Evolutionary conservation across 2,113 vertebrate genomes (phyloP).

Genomic region (Chiloscyllium plagiosum): DNA sequence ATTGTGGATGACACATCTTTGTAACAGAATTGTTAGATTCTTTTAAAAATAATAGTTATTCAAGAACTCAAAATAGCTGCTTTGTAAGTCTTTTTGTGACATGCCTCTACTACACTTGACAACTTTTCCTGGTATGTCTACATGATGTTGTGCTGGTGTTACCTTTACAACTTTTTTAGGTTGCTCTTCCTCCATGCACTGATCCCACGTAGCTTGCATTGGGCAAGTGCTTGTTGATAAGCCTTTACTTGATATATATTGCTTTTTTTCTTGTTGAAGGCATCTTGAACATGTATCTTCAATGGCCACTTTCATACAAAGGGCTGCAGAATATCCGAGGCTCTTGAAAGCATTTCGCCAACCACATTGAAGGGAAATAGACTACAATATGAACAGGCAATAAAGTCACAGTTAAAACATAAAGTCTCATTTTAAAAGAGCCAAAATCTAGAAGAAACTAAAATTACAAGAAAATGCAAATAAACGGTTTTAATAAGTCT

Average conservation of each 20-base stretch:
- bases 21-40: not conserved
- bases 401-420: constrained; percentile 42
- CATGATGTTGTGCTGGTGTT: constrained; percentile 46
- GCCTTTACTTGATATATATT: constrained; percentile 50
- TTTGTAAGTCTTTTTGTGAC: not conserved
- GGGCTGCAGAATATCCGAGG: constrained; percentile 69
- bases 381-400: constrained; percentile 51
- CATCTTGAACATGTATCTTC: constrained; percentile 70
- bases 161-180: constrained; percentile 82
- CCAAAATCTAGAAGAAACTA: constrained; percentile 45
- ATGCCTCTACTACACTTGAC: not conserved
- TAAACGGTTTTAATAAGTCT: not conserved
- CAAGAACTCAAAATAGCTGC: not conserved
- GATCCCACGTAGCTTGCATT: constrained; percentile 51
- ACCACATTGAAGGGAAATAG: constrained; percentile 65
- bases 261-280: constrained; percentile 71
- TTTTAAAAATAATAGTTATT: not conserved
- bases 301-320: constrained; percentile 68
- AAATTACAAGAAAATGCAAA: not conserved
- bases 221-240: constrained; percentile 49
- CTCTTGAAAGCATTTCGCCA: constrained; percentile 80
- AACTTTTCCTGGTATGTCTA: not conserved
- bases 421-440: constrained; percentile 25
- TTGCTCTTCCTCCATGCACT: constrained; percentile 60
- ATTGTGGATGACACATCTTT: too few relatives aligned